Evolutionary conservation across 2,888 invertebrate genomes (phyloP), one percentile per base, ranked within the genome.

Genomic region (Cataglyphis rosenhaueri): DNA sequence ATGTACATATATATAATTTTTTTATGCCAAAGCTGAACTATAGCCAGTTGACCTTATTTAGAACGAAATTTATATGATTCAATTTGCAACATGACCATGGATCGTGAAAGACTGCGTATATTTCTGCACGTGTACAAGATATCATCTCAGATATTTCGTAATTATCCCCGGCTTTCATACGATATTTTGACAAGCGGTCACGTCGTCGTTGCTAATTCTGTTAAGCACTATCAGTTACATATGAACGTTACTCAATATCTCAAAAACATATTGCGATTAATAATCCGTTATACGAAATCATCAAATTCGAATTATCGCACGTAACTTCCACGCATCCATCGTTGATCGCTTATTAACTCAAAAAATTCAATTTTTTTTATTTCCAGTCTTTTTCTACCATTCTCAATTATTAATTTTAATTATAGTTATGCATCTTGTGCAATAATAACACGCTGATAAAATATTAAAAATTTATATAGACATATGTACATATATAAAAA

Each of bases 51-150:
- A 35, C 48, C 12, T 21, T 52, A 2, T 29, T 75, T 65, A 35
- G 41, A 15, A 78, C 5, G 25, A 74, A 44, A 62, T 81, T 74
- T 81, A 61, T 74, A 32, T 10, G 9, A 2, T 15, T 6, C 32
- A 59, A 38, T 38, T 29, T 74, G 35, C 55, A 76, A 32, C 38
- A 74, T 48, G n/a, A 41, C 10, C 4, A 32, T 68, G 57, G 10
- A 52, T 62, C 48, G 25, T 48, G 18, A 21, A 35, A 44, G 12
- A 41, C 9, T 38, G n/a, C 55, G 12, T 57, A 61, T 84, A 64
- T 81, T 74, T 55, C 48, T 59, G 75, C 81, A 85, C 87, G 76
- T 86, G 79, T 66, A 55, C 52, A 44, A 44, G 15, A 44, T 44
- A 15, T 44, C 10, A 38, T 38, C 10, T 61, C 59, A 29, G 78